A percentile compares a stretch with the other conserved stretches of the same genome.
Evolutionary conservation across 2,888 invertebrate species (phyloP).

Genomic region (Cyaniris semiargus): DNA sequence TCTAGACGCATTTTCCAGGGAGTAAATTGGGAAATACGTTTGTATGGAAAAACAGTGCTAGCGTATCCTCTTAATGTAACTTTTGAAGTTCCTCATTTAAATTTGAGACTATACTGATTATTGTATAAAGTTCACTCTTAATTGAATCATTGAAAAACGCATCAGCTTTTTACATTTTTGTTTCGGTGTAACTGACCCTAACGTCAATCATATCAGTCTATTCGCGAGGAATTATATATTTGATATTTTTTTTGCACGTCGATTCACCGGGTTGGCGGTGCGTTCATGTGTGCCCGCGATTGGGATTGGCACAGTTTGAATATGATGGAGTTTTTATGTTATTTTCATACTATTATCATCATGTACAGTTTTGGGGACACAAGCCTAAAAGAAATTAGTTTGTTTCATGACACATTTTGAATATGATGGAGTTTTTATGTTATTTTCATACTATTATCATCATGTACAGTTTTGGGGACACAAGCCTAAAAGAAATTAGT

Average conservation of each 20-base stretch:
- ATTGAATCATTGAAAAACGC: too few species aligned
- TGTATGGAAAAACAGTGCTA: too few species aligned
- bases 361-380: not conserved
- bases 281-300: constrained; percentile 55
- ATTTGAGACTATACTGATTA: too few species aligned
- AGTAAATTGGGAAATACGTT: too few species aligned
- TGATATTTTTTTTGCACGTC: constrained; percentile 39
- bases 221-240: constrained; percentile 20
- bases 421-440: constrained; percentile 17
- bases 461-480: not conserved
- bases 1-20: too few species aligned
- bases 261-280: constrained; percentile 43
- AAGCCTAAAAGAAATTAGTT: too few species aligned
- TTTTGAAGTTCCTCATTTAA: too few species aligned
- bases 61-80: too few species aligned
- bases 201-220: not conserved
- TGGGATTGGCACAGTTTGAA: constrained; percentile 44
- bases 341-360: not conserved
- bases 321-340: constrained; percentile 17
- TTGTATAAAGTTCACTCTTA: too few species aligned
- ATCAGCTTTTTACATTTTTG: not conserved
- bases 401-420: not conserved
- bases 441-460: not conserved
- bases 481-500: too few species aligned
- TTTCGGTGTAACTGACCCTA: not conserved